Evolutionary conservation across 2,797 vertebrate genomes (phyloP).

Genomic region (Paratrypauchen microcephalus): DNA sequence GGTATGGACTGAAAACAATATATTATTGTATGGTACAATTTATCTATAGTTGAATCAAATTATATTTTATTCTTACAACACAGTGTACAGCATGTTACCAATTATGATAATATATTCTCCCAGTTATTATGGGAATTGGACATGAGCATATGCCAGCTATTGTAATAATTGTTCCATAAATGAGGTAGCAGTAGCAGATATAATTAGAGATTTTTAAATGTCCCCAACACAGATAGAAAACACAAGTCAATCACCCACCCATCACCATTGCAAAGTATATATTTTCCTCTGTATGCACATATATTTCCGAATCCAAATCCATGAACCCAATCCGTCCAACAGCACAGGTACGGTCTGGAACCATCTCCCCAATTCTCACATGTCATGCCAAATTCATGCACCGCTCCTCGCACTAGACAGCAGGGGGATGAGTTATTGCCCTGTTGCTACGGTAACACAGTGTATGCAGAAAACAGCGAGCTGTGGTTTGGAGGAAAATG

Average conservation of each 20-base stretch:
- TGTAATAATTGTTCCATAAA: not conserved
- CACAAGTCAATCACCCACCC: slow-evolving; percentile 7
- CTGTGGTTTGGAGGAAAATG: slow-evolving; percentile 43
- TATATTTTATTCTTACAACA: not conserved
- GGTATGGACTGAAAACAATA: no score
- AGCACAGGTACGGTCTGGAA: slow-evolving; percentile 31
- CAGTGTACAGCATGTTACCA: no score
- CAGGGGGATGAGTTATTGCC: slow-evolving; percentile 60
- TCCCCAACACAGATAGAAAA: not conserved
- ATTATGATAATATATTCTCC: not conserved
- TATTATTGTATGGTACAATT: no score
- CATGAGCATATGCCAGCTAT: not conserved
- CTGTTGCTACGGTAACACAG: slow-evolving; percentile 73
- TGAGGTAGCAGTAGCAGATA: not conserved
- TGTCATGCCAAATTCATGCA: slow-evolving; percentile 65
- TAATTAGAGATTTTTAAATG: slow-evolving; percentile 7
- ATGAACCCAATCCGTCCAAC: slow-evolving; percentile 18
- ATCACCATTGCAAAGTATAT: slow-evolving; percentile 4
- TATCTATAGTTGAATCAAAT: not conserved
- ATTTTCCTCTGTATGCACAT: not conserved
- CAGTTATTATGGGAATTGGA: not conserved
- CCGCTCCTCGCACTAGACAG: slow-evolving; percentile 55
- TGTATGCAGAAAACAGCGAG: slow-evolving; percentile 58
- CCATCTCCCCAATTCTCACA: slow-evolving; percentile 38
- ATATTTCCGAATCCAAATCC: slow-evolving; percentile 13